Conservation (phyloP, 2,797 vertebrate genomes). For the Somateria mollissima region DNA sequence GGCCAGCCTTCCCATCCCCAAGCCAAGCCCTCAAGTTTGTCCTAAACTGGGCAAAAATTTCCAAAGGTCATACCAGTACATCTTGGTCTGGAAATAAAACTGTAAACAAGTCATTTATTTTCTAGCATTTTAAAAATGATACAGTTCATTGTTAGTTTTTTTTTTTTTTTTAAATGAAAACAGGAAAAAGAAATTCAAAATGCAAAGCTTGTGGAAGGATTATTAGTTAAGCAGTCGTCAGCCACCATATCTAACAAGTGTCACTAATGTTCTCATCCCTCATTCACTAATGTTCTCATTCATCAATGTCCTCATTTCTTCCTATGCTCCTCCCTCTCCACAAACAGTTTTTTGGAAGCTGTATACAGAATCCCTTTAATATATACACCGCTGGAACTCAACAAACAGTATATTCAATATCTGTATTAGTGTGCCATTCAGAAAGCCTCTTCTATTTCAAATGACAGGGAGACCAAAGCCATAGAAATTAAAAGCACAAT, state of each 20-base stretch:
- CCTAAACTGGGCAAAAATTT: neutral
- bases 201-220: neutral
- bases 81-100: neutral
- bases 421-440: neutral
- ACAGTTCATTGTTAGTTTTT: neutral
- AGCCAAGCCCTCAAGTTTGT: neutral
- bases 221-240: neutral
- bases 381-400: neutral
- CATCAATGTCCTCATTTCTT: neutral
- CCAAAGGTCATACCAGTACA: neutral
- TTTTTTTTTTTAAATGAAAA: no score
- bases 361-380: neutral
- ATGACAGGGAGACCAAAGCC: neutral
- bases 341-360: neutral
- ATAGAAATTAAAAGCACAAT: neutral
- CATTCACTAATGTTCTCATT: neutral
- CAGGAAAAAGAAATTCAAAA: neutral
- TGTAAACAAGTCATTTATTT: neutral
- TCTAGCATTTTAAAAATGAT: neutral
- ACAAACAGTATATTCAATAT: neutral
- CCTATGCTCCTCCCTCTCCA: neutral
- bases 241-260: neutral
- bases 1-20: neutral
- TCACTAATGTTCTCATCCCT: neutral
- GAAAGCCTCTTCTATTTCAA: neutral